phyloP scores from a whole-genome alignment of 2,797 vertebrate species.

The Fratercula arctica region DNA sequence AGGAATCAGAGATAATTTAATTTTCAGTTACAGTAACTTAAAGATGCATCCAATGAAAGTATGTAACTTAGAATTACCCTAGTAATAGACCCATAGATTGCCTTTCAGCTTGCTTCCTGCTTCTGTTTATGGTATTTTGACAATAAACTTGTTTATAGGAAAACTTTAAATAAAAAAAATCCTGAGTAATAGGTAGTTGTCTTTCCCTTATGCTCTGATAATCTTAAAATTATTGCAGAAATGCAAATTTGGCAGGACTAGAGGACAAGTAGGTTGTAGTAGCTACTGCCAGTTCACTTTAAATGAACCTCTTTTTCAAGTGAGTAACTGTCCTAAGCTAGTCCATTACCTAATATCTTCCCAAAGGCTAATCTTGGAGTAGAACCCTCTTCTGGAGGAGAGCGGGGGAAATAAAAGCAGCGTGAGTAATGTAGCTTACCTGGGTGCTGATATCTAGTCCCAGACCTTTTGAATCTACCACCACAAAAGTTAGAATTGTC shows the following conservation, averaged over 20 bases:
- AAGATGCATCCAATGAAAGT: not conserved
- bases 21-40: not conserved
- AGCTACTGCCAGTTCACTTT: not conserved
- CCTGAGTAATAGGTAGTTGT: not conserved
- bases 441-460: slow-evolving; percentile 83
- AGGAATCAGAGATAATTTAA: not conserved
- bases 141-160: not conserved
- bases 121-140: not conserved
- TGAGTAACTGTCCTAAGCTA: not conserved
- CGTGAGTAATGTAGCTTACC: slow-evolving; percentile 67
- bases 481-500: slow-evolving; percentile 83
- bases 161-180: not conserved
- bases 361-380: not conserved
- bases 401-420: not conserved
- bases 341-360: not conserved
- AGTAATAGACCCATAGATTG: not conserved
- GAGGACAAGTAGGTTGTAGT: not conserved
- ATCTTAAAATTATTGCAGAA: not conserved
- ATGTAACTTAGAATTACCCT: not conserved
- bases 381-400: not conserved
- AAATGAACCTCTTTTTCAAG: not conserved
- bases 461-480: slow-evolving; percentile 87
- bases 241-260: not conserved
- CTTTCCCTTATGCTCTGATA: not conserved
- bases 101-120: not conserved